Conservation (phyloP, 2,888 invertebrate species). For the Villa cingulata region DNA sequence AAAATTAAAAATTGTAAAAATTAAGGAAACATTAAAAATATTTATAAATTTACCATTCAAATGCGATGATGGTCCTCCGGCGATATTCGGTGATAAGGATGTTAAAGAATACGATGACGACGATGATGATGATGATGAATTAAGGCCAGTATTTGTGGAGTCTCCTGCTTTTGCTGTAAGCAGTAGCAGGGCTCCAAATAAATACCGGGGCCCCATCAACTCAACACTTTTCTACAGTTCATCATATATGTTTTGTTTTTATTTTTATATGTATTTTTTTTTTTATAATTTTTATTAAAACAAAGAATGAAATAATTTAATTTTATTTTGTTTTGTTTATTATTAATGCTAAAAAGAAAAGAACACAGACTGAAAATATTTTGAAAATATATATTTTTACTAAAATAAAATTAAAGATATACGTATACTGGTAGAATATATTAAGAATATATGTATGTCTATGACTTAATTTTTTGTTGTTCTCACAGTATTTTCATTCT, state of each 20-base stretch:
- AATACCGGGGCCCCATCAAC: constrained; percentile 37
- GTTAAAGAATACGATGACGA: constrained; percentile 2
- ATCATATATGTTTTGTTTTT: constrained; percentile 11
- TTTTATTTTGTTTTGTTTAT: too few relatives aligned
- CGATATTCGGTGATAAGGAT: constrained; percentile 6
- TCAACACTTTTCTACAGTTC: constrained; percentile 23
- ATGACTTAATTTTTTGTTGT: too few relatives aligned
- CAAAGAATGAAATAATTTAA: too few relatives aligned
- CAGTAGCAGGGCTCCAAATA: constrained; percentile 37
- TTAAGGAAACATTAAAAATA: background rate
- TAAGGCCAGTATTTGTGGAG: constrained; percentile 25
- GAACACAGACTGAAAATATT: too few relatives aligned
- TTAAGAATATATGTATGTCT: too few relatives aligned
- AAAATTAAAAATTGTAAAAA: background rate
- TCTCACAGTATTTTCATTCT: too few relatives aligned
- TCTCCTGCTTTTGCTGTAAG: constrained; percentile 36
- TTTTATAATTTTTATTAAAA: too few relatives aligned
- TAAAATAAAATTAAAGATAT: too few relatives aligned
- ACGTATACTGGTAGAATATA: too few relatives aligned
- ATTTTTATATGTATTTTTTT: too few relatives aligned
- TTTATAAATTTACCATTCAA: constrained; percentile 26
- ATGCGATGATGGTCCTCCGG: constrained; percentile 24
- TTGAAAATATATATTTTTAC: too few relatives aligned
- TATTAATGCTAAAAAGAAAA: too few relatives aligned
- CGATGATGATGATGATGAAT: constrained; percentile 1